These are phyloP conservation scores for Elgaria multicarinata DNA, from an alignment of 2,113 vertebrate genomes.

Conservation along the genomic window DNA sequence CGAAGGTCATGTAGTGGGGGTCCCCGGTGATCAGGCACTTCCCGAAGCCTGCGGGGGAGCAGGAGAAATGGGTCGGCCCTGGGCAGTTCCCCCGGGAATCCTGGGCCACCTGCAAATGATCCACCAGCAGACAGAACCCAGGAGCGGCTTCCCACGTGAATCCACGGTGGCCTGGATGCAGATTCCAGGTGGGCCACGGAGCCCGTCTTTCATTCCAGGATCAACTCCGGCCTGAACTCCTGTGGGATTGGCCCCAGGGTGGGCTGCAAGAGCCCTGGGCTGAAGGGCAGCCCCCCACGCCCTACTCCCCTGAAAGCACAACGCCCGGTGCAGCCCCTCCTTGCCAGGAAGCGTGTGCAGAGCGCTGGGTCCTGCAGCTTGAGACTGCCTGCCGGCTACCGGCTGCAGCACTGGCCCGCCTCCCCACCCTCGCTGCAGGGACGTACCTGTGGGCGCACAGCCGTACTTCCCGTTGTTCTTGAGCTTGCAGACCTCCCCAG, in stretches of 20 bases:
- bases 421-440: too few species aligned
- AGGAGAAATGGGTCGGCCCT: not conserved
- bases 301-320: not conserved
- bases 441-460: conserved; percentile 78
- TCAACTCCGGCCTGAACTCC: not conserved
- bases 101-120: not conserved
- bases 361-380: not conserved
- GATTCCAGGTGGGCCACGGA: not conserved
- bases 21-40: conserved; percentile 76
- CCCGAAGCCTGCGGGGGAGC: conserved; percentile 71
- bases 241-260: not conserved
- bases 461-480: conserved; percentile 71
- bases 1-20: conserved; percentile 82
- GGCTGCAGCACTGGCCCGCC: too few species aligned
- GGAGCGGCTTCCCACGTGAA: too few species aligned
- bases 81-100: not conserved
- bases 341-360: not conserved
- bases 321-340: too few species aligned
- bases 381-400: not conserved
- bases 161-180: not conserved
- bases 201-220: not conserved
- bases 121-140: not conserved
- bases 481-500: conserved; percentile 71
- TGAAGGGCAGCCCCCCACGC: rapidly evolving
- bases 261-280: not conserved